Evolutionary conservation across 2,888 invertebrate species (phyloP), one percentile per base, ranked within the genome.

Genomic region (Tetragonula carbonaria): DNA sequence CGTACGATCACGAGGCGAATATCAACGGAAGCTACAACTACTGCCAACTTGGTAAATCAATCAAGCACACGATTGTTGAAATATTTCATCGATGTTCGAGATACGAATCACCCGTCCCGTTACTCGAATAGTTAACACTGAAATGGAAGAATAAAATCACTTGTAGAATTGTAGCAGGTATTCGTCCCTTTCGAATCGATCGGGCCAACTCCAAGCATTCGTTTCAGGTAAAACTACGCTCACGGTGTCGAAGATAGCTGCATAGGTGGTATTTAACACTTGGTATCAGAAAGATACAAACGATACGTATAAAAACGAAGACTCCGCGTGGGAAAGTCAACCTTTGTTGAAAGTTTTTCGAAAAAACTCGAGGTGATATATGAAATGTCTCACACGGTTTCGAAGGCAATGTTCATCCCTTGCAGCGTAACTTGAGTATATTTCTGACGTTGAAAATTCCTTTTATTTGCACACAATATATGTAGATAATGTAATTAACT

Each of bases 211-310:
- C 89, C 87, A 80, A 79, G 82, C 86, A 91, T 92, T 89, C 91
- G 91, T 90, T 90, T 77, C 91, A 91, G 90, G 90, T 92, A 87
- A 89, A 87, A 91, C 90, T 91, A 86, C 91, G 90, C 88, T 90
- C 90, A 84, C 80, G 45, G 50, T 50, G 55, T 51, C 21, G 21
- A 51, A 51, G 72, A 72, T 72, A 80, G 72, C 50, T 53, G 55
- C 59, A 45, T n/a, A 51, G 45, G 70, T 59, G 45, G 70, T 59
- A 55, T 78, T 80, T 78, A 50, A 62, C 80, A 84, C 71, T 66
- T 57, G n/a, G 80, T 28, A 28, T 57, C 80, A 76, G 68, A 18
- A 18, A 13, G 74, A 71, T 78, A 78, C 83, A 84, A 84, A 86
- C 75, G 70, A 75, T 57, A 66, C 67, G 68, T 72, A 79, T 72